phyloP scores from a whole-genome alignment of 2,797 vertebrate species.

The Diplodus sargus region DNA sequence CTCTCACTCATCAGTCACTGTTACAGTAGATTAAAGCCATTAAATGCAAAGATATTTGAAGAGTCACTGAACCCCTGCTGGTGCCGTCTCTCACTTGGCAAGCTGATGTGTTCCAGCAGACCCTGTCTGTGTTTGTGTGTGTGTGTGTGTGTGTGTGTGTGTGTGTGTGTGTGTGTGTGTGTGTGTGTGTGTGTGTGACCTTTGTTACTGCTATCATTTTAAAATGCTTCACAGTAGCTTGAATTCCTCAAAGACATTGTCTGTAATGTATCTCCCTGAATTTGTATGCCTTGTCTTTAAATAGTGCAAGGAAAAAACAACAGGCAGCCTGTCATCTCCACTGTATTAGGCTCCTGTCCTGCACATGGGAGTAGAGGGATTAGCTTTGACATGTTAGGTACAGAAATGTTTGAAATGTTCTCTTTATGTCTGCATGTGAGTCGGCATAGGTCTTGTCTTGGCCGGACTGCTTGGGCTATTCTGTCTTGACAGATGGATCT shows the following conservation, averaged over 20 bases:
- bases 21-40: neutral
- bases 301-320: slow-evolving; percentile 64
- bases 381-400: slow-evolving; percentile 10
- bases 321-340: neutral
- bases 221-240: slow-evolving; percentile 37
- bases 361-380: slow-evolving; percentile 11
- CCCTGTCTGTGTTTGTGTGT: neutral
- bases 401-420: slow-evolving; percentile 46
- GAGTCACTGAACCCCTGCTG: slow-evolving; percentile 5
- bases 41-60: neutral
- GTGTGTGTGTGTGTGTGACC: neutral
- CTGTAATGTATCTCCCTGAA: slow-evolving; percentile 68
- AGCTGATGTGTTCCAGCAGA: neutral
- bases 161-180: neutral
- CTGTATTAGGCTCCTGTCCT: neutral
- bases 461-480: slow-evolving; percentile 56
- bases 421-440: slow-evolving; percentile 47
- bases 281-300: slow-evolving; percentile 68
- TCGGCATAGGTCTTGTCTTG: slow-evolving; percentile 70
- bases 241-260: slow-evolving; percentile 55
- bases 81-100: slow-evolving; percentile 4
- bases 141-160: neutral
- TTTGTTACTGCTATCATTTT: slow-evolving; percentile 28
- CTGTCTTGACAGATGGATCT: slow-evolving; percentile 76
- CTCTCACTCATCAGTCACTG: neutral